Percentiles rank a stretch among this genome's conserved stretches.
These are phyloP conservation scores for Scaptomyza montana DNA, from an alignment of 1,140 invertebrate genomes.

Conservation along the genomic window DNA sequence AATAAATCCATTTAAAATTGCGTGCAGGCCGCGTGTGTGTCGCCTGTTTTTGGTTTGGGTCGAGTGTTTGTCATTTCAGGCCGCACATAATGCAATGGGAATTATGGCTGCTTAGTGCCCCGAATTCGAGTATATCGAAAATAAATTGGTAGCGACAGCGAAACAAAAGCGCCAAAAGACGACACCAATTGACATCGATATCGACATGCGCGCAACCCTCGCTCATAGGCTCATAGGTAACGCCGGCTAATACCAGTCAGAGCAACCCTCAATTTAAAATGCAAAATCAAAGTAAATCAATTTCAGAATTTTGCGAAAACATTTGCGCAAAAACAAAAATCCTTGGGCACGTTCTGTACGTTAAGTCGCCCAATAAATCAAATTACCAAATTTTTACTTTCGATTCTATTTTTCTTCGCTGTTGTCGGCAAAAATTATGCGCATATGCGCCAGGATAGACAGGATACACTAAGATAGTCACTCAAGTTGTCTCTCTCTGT, in stretches of 20 bases:
- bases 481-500: not conserved
- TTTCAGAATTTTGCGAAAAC: constrained; percentile 70
- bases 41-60: constrained; percentile 19
- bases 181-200: constrained; percentile 72
- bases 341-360: constrained; percentile 46
- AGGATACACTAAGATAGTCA: constrained; percentile 21
- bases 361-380: constrained; percentile 80
- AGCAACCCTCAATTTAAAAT: constrained; percentile 79
- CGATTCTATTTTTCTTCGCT: constrained; percentile 19
- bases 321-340: constrained; percentile 37
- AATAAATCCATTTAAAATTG: constrained; percentile 83
- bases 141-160: constrained; percentile 77
- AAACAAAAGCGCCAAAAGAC: constrained; percentile 73
- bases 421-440: constrained; percentile 56
- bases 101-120: constrained; percentile 76
- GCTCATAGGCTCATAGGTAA: constrained; percentile 21
- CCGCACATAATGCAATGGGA: constrained; percentile 73
- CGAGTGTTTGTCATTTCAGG: constrained; percentile 61
- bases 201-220: constrained; percentile 23
- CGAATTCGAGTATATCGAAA: constrained; percentile 54
- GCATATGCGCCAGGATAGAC: constrained; percentile 58
- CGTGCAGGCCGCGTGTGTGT: constrained; percentile 69
- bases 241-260: constrained; percentile 27
- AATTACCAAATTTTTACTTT: constrained; percentile 66
- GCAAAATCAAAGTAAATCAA: constrained; percentile 83